Evolutionary conservation across 2,797 vertebrate genomes (phyloP), one percentile per base, ranked within the genome.

Genomic region (Kryptolebias ocellatus): DNA sequence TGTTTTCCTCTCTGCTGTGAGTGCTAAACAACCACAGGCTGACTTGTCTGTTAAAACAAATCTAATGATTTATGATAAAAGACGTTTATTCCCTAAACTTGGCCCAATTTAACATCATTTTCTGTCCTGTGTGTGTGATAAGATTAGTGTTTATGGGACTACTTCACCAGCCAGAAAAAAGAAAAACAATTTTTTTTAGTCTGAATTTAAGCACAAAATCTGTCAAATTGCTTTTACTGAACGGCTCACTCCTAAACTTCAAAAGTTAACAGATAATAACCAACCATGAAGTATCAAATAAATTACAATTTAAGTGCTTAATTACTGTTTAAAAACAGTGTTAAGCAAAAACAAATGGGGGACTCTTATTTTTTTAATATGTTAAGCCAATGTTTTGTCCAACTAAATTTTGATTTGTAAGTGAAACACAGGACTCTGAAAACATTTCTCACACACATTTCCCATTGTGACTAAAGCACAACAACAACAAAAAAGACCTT

Each of bases 11-110:
- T 62, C 5, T 52, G 18, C 42, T 24, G 8, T 52, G 18, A 28
- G 17, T 51, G 8, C 11, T 53, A 73, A 70, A 69, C 28, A 18
- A 51, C 11, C 11, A 61, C 5, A 39, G 47, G 14, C 24, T 59
- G 58, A 82, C 63, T 53, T 18, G 51, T 14, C 51, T 60, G 29
- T 73, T 28, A 51, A 10, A 72, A 60, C 11, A 27, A 28, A 10
- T 47, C 49, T 31, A 60, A 34, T 14, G 39, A 42, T 42, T 42
- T 42, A 42, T 42, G 5, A 1, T 68, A 10, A 28, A 51, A 60
- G 20, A 18, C 27, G 17, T 51, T 42, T 42, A 12, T 42, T 42
- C 11, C 4, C 39, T 12, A 42, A 28, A 64, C 14, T 1, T n/a
- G 53, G 74, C 56, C 53, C 34, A 60, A 53, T 49, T 70, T 54